Evolutionary conservation across 2,888 invertebrate genomes (phyloP), one percentile per base, ranked within the genome.

Genomic region (Lamellibrachia columna): DNA sequence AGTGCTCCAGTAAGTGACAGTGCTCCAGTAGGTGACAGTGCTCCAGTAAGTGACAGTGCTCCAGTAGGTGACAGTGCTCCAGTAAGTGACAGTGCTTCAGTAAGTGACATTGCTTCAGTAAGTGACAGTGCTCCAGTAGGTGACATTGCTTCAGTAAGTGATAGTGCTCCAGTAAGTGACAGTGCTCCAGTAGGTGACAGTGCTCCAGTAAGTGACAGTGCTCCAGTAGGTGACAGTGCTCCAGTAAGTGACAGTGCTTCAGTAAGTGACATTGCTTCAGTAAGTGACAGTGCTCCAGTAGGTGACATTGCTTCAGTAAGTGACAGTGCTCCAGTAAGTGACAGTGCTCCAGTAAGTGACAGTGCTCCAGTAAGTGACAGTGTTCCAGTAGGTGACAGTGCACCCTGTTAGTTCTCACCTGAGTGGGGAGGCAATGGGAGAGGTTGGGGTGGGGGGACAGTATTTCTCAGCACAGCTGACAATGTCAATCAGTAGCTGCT

Each of bases 401-500:
- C 40, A 40, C 22, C 75, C 6, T 55, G 55, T 55, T 55, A 9
- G 11, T 75, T n/a, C 75, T 75, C 75, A 75, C 75, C 75, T 75
- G 75, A n/a, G 15, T 15, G 75, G 75, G 75, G 75, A 22, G 75
- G 15, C 75, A 6, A 75, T 75, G 75, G 75, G 75, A 22, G 92
- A 91, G 4, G 95, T 95, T 11, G 95, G 95, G 22, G 93, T 93
- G 15, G 95, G 94, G 8, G 93, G 93, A 40, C 95, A 94, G 92
- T 95, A 94, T 90, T 95, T 95, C 6, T 95, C 95, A 94, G 97
- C 97, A 52, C 97, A 95, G 94, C 97, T 97, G 93, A 97, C 96
- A 93, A 98, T 97, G 92, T 97, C 97, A n/a, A 97, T 96, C 1
- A 97, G 97, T 40, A 98, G 96, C 75, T 97, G 97, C 94, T 97